phyloP scores from a whole-genome alignment of 92 coral and sea anemone genomes.

The Plumapathes pennacea region DNA sequence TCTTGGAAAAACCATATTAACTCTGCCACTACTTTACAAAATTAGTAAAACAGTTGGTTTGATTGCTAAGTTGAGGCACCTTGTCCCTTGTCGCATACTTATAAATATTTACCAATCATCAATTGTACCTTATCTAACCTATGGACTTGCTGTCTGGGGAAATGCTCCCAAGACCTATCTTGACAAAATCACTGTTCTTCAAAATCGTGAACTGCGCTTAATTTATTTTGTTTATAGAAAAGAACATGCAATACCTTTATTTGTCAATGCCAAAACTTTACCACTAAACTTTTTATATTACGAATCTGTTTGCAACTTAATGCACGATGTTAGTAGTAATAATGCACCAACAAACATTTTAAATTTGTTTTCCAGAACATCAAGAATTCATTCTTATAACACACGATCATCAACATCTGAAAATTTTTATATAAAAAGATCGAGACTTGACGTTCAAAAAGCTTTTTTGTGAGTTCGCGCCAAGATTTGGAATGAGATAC shows the following conservation, averaged over 20 bases:
- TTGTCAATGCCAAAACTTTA: constrained; percentile 39
- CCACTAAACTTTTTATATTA: constrained; percentile 41
- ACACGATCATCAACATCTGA: constrained; percentile 52
- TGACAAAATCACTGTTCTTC: constrained; percentile 33
- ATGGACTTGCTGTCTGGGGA: constrained; percentile 41
- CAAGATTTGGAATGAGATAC: constrained; percentile 42
- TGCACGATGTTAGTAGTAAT: constrained; percentile 39
- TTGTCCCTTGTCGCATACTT: constrained; percentile 23
- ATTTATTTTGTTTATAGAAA: constrained; percentile 26
- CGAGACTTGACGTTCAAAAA: constrained; percentile 21
- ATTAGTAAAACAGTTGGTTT: constrained; percentile 32
- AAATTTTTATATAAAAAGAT: constrained; percentile 26
- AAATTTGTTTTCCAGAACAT: constrained; percentile 39
- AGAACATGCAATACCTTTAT: constrained; percentile 50
- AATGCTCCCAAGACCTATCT: constrained; percentile 34
- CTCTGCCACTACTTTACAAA: constrained; percentile 22
- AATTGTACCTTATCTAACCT: constrained; percentile 38
- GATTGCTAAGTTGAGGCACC: constrained; percentile 21
- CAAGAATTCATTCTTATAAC: constrained; percentile 33
- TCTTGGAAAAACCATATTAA: constrained; percentile 38
- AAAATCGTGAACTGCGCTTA: constrained; percentile 34
- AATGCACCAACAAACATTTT: constrained; percentile 23
- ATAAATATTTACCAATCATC: constrained; percentile 25
- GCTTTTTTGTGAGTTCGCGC: constrained; percentile 8
- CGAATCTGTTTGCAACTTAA: constrained; percentile 24